Conservation (phyloP, 2,797 vertebrate species). For the Sphenopsis melanotis region DNA sequence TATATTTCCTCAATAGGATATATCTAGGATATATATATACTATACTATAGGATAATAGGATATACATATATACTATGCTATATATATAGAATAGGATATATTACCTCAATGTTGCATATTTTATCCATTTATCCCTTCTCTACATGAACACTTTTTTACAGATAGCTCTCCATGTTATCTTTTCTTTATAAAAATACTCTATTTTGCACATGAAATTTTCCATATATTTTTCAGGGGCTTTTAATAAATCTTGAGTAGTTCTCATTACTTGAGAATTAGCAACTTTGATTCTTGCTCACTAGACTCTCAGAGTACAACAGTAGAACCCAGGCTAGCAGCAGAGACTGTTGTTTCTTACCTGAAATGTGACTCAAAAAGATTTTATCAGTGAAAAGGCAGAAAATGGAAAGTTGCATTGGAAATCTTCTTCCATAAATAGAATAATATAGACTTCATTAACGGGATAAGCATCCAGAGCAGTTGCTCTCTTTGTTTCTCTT, state of each 20-base stretch:
- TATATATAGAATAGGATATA: background rate
- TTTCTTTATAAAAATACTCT: background rate
- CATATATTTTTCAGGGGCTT: background rate
- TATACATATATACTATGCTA: too few species aligned
- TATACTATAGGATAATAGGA: too few species aligned
- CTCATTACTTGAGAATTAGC: background rate
- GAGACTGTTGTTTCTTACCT: background rate
- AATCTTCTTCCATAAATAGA: background rate
- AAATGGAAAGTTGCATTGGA: background rate
- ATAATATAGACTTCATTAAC: background rate
- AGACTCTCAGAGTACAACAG: background rate
- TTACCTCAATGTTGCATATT: background rate
- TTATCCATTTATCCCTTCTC: background rate
- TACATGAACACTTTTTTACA: background rate
- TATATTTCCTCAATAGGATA: background rate
- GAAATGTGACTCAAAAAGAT: background rate
- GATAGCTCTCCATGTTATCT: background rate
- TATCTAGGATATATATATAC: background rate
- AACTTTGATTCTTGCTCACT: background rate
- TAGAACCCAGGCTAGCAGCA: background rate
- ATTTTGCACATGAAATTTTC: background rate
- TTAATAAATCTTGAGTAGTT: background rate
- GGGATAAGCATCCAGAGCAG: background rate
- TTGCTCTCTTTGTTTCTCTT: background rate
- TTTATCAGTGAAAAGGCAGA: background rate